Evolutionary conservation across 2,113 vertebrate genomes (phyloP), one percentile per base, ranked within the genome.

Genomic region (Parotia lawesii): DNA sequence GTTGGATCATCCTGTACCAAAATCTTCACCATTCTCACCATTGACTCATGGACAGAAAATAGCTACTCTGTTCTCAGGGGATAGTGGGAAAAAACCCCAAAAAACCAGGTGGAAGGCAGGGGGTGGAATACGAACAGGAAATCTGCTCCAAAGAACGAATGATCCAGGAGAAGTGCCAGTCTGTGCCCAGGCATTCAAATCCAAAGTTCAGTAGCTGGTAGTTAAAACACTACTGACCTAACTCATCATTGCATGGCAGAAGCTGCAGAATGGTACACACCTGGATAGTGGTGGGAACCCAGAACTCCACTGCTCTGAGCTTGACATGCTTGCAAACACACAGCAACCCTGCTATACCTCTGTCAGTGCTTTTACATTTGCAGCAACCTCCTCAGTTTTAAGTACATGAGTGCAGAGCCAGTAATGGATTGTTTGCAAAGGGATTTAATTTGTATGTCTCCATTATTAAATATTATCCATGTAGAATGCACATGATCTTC

Each of bases 91-190:
- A 44, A 48, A 62, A 45, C 57, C 5, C 10, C 10, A 47, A 35
- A n/a, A 13, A 1, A 13, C 0, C 17, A 10, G 2, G 3, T 10
- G 8, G 7, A 10, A 19, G 3, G 5, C 12, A 45, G 6, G 1
- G 8, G 7, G 8, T 31, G 24, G 37, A 65, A 79, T 31, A 54
- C 16, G 28, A 50, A 82, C 57, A 75, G 60, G 14, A 85, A 90
- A 70, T 73, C 35, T 65, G 3, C 18, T 90, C 17, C 23, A 74
- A 77, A 90, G 51, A 78, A 22, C 2, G 15, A 85, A 61, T 65
- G 8, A 3, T 89, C 14, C 27, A 29, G 69, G n/a, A 74, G 8
- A 77, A 88, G 38, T 40, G n/a, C 17, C 54, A 50, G 42, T 70
- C 23, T 78, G 17, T 50, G 12, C 25, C 19, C 5, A 13, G 45